A percentile compares a stretch with the other conserved stretches of the same genome.
phyloP scores from a whole-genome alignment of 2,797 vertebrate genomes.

The Decapterus maruadsi region DNA sequence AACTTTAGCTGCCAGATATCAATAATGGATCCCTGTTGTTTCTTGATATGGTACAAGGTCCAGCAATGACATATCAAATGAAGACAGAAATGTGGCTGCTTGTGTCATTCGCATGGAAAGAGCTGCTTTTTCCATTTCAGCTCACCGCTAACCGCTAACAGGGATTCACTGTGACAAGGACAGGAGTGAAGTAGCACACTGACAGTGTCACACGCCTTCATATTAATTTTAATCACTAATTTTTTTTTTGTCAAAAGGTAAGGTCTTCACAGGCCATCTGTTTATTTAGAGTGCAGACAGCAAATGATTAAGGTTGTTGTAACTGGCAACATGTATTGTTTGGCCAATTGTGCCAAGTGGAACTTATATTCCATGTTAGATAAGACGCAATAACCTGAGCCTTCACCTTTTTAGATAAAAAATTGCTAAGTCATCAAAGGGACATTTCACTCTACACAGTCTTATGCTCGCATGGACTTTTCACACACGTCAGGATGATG shows the following conservation, averaged over 20 bases:
- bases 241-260: conserved; percentile 7
- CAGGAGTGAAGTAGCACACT: not conserved
- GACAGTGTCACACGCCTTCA: not conserved
- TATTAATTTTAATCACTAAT: conserved; percentile 13
- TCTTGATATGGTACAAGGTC: conserved; percentile 72
- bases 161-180: conserved; percentile 23
- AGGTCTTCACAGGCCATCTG: conserved; percentile 2
- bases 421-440: not conserved
- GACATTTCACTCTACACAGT: conserved; percentile 13
- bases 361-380: not conserved
- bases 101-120: conserved; percentile 39
- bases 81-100: conserved; percentile 47
- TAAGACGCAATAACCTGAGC: not conserved
- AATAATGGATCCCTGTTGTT: conserved; percentile 76
- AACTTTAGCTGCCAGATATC: conserved; percentile 79
- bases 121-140: conserved; percentile 20
- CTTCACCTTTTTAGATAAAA: conserved; percentile 17
- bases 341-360: not conserved
- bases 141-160: conserved; percentile 12
- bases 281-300: conserved; percentile 10
- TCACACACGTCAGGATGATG: conserved; percentile 7
- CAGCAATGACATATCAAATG: conserved; percentile 73
- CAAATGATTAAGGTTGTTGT: conserved; percentile 15
- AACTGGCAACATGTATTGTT: not conserved
- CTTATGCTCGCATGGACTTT: not conserved